These are phyloP conservation scores for Solenopsis invicta DNA, from an alignment of 1,140 invertebrate species.

Conservation along the genomic window DNA sequence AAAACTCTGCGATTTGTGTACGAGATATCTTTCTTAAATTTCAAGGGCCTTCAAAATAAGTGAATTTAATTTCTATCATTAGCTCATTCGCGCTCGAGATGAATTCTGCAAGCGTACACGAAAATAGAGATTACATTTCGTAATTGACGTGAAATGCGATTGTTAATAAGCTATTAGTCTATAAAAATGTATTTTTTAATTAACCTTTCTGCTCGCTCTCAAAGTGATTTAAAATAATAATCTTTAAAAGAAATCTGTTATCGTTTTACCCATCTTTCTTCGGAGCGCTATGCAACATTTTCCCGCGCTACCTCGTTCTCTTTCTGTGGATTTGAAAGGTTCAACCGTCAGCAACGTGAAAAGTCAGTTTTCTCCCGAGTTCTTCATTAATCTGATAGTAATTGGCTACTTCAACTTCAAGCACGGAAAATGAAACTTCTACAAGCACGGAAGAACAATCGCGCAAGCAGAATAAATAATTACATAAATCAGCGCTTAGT, in stretches of 20 bases:
- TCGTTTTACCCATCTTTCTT: background rate
- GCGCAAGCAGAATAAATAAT: conserved; percentile 51
- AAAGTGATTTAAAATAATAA: background rate
- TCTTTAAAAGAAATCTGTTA: conserved; percentile 7
- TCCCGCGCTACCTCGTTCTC: background rate
- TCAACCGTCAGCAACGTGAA: conserved; percentile 37
- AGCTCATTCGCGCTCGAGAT: background rate
- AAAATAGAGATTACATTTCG: background rate
- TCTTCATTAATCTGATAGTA: conserved; percentile 59
- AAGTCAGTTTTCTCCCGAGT: conserved; percentile 39
- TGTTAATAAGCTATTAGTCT: background rate
- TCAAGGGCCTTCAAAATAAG: background rate
- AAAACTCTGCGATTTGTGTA: background rate
- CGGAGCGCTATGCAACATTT: background rate
- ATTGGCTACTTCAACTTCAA: conserved; percentile 51
- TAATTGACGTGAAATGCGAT: background rate
- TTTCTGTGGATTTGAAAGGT: conserved; percentile 8
- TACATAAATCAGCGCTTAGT: conserved; percentile 45
- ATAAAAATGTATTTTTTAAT: background rate
- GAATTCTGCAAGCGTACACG: background rate
- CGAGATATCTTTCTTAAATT: background rate
- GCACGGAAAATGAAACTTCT: conserved; percentile 39
- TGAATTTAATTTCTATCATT: background rate
- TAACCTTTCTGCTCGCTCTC: background rate
- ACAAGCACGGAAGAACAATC: conserved; percentile 34